A percentile compares a stretch with the other conserved stretches of the same genome.
Evolutionary conservation across 2,888 invertebrate genomes (phyloP).

Genomic region (Synergus japonicus): DNA sequence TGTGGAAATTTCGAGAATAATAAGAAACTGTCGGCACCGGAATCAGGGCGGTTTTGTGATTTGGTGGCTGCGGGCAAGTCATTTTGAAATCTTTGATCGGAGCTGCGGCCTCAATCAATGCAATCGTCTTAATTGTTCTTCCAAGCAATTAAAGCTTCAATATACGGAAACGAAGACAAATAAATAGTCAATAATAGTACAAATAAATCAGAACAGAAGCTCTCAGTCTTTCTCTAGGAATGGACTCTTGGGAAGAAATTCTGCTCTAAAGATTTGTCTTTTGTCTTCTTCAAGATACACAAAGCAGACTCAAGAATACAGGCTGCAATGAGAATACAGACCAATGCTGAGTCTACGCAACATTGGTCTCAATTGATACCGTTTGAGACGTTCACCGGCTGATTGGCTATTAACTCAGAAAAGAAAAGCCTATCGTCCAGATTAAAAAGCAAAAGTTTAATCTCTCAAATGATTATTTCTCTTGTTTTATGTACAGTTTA

Average conservation of each 20-base stretch:
- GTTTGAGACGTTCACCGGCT: constrained; percentile 57
- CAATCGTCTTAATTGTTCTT: not conserved
- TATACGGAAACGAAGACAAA: constrained; percentile 2
- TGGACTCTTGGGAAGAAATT: not conserved
- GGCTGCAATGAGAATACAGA: not conserved
- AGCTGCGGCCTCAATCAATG: not conserved
- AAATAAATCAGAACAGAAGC: not conserved
- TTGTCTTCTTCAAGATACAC: not conserved
- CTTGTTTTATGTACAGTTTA: not conserved
- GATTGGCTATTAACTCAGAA: constrained; percentile 55
- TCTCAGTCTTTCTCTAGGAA: not conserved
- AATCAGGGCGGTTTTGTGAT: constrained; percentile 57
- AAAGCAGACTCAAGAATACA: not conserved
- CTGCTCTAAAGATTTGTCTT: not conserved
- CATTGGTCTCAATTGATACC: constrained; percentile 58
- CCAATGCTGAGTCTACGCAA: constrained; percentile 43
- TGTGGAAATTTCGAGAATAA: constrained; percentile 70
- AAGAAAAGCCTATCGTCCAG: not conserved
- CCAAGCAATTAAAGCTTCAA: not conserved
- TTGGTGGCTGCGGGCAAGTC: constrained; percentile 71
- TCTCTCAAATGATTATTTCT: not conserved
- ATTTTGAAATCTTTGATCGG: constrained; percentile 55
- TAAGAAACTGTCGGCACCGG: constrained; percentile 66
- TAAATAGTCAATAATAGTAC: not conserved
- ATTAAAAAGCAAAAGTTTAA: not conserved